Evolutionary conservation across 1,140 invertebrate species (phyloP), one percentile per base, ranked within the genome.

Genomic region (Sycophaga agraensis): DNA sequence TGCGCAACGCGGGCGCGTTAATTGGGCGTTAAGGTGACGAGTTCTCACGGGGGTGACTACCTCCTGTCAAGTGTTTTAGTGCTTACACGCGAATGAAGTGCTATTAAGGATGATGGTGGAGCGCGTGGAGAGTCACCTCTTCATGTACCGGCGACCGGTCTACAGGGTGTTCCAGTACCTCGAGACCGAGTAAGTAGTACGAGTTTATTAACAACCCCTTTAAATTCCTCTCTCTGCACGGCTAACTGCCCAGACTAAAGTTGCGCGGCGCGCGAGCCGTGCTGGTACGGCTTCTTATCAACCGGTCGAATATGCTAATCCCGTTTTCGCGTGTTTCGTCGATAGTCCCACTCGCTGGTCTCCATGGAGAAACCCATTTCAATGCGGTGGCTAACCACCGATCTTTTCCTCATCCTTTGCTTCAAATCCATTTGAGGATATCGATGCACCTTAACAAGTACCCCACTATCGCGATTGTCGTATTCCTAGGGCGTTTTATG

Each of bases 81-180:
- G 35, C 34, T 54, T 8, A 24, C 7, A 19, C 40, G 26, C 70
- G 72, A 75, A 78, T 78, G 73, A 78, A 78, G 74, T 71, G 71
- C 28, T 31, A 31, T 66, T 74, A 78, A 79, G 77, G 76, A 79
- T 79, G 77, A 84, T 82, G 82, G 85, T 87, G 81, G 86, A 86
- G 82, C 82, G 85, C 68, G 85, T 85, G 70, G 87, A 88, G 73
- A 86, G 86, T 72, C 86, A 87, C 75, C 83, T 88, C 75, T 83
- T 83, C 76, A 86, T 89, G 81, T 89, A 87, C 81, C 85, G 86
- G 72, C 87, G 87, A 73, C 88, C 88, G 71, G 86, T 89, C 57
- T 89, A 89, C 78, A 83, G 87, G 76, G 87, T 88, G 72, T 89
- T 89, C 81, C 87, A 88, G 84, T 89, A 89, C 81, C 84, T 89